phyloP scores from a whole-genome alignment of 1,140 invertebrate species.

The Drosophila orena region DNA sequence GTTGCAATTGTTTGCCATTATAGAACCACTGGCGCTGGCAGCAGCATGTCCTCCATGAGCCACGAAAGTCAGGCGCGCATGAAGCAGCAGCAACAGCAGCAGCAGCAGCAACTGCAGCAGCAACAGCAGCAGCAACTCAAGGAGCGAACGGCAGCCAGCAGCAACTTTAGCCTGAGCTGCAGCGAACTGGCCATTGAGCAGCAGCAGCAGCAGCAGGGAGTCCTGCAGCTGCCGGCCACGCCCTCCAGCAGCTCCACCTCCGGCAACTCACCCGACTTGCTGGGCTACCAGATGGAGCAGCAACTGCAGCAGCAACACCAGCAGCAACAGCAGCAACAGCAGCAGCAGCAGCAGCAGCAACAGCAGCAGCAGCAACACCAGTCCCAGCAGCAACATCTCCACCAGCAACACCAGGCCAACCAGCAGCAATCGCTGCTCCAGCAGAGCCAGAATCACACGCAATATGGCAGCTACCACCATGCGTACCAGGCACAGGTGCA shows the following conservation, averaged over 20 bases:
- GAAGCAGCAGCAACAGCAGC: constrained; percentile 77
- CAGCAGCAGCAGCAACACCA: constrained; percentile 39
- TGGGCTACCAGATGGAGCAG: constrained; percentile 64
- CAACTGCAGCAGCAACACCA: constrained; percentile 59
- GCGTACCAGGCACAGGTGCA: constrained; percentile 53
- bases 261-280: constrained; percentile 72
- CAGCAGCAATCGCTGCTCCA: constrained; percentile 32
- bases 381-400: constrained; percentile 46
- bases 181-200: constrained; percentile 57
- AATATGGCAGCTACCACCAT: constrained; percentile 53
- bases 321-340: constrained; percentile 51
- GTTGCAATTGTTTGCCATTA: constrained; percentile 17
- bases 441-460: constrained; percentile 28
- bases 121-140: constrained; percentile 53
- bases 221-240: constrained; percentile 60
- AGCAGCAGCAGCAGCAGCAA: constrained; percentile 38
- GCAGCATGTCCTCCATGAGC: constrained; percentile 79
- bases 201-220: constrained; percentile 43
- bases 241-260: constrained; percentile 69
- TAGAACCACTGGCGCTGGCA: constrained; percentile 54
- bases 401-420: constrained; percentile 47
- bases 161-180: constrained; percentile 52
- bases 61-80: constrained; percentile 81
- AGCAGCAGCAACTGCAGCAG: constrained; percentile 63
- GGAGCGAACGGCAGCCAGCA: constrained; percentile 33